These are phyloP conservation scores for Atta texana DNA, from an alignment of 1,140 invertebrate genomes.

Conservation along the genomic window DNA sequence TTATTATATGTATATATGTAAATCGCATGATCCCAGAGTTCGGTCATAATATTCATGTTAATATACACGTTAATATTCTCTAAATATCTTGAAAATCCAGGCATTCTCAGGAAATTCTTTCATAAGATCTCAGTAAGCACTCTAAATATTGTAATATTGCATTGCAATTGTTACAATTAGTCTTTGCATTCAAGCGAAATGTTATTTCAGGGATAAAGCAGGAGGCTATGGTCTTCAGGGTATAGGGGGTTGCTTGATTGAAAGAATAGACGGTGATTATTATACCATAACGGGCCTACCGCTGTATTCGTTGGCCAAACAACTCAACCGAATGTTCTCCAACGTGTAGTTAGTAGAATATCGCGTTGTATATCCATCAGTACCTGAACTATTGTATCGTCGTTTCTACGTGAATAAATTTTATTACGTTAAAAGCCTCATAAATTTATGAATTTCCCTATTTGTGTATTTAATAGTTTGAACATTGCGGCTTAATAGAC, in stretches of 20 bases:
- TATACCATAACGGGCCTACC: conserved; percentile 98
- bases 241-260: conserved; percentile 94
- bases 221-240: conserved; percentile 98
- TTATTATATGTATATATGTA: too few species aligned
- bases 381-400: conserved; percentile 23
- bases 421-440: conserved; percentile 38
- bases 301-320: conserved; percentile 91
- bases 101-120: too few species aligned
- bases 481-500: conserved; percentile 25
- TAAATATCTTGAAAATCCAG: too few species aligned
- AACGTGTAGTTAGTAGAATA: conserved; percentile 39
- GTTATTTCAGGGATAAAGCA: conserved; percentile 93
- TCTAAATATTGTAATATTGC: background rate
- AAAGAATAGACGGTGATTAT: conserved; percentile 95
- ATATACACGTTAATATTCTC: too few species aligned
- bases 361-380: background rate
- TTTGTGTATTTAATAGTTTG: conserved; percentile 52
- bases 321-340: conserved; percentile 88
- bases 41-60: too few species aligned
- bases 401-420: conserved; percentile 35
- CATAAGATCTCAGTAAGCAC: too few species aligned
- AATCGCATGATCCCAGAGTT: too few species aligned
- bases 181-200: conserved; percentile 2
- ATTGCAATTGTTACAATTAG: background rate
- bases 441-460: conserved; percentile 40